phyloP scores from a whole-genome alignment of 2,888 invertebrate species.

The Parnassius orleans region DNA sequence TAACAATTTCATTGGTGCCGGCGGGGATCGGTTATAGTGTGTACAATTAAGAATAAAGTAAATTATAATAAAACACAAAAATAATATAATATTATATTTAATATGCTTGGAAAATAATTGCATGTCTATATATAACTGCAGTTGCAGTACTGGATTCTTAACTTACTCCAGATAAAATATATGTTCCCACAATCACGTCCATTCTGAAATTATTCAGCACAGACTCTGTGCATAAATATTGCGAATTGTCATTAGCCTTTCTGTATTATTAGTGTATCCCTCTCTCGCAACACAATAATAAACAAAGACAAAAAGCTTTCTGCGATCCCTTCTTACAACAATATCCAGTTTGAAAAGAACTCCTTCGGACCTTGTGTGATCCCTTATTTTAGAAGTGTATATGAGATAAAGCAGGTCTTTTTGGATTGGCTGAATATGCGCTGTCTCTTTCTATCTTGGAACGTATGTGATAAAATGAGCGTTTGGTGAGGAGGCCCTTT shows the following conservation, averaged over 20 bases:
- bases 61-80: no score
- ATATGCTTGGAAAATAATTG: no score
- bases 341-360: conserved; percentile 37
- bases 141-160: conserved; percentile 12
- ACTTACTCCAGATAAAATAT: conserved; percentile 17
- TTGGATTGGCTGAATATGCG: conserved; percentile 33
- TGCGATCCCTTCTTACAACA: conserved; percentile 38
- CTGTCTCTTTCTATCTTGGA: conserved; percentile 55
- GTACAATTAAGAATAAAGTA: no score
- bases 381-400: conserved; percentile 35
- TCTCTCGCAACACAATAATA: conserved; percentile 51
- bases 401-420: conserved; percentile 31
- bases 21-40: no score
- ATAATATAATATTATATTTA: no score
- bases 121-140: neutral
- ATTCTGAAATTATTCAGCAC: conserved; percentile 38
- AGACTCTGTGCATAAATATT: conserved; percentile 43
- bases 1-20: no score
- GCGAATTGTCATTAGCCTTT: conserved; percentile 43
- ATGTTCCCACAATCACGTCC: conserved; percentile 35
- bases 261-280: conserved; percentile 38
- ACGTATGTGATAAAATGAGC: conserved; percentile 73
- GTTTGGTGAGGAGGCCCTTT: conserved; percentile 74
- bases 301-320: conserved; percentile 63
- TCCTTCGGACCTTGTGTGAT: conserved; percentile 27